Conservation (phyloP, 1,140 invertebrate genomes). For the Papilio aristodemus region DNA sequence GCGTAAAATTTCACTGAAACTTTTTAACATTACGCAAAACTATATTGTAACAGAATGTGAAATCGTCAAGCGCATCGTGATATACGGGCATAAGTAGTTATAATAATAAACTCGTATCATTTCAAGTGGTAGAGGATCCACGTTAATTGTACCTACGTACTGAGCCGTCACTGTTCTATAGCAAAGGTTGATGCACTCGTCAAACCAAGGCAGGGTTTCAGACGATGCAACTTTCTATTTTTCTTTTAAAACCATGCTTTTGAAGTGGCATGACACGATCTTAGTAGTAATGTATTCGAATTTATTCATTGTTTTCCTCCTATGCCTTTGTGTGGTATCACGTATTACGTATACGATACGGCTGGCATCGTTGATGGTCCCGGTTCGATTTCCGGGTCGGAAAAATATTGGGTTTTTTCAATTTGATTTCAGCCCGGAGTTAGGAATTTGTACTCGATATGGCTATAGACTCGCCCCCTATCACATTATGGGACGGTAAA, state of each 20-base stretch:
- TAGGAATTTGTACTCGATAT: too few species aligned
- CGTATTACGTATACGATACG: too few species aligned
- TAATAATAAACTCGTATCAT: conserved; percentile 39
- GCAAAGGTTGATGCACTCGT: conserved; percentile 40
- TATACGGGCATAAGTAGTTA: conserved; percentile 30
- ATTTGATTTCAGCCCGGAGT: too few species aligned
- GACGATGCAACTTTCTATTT: conserved; percentile 17
- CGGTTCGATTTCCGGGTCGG: too few species aligned
- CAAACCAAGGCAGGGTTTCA: conserved; percentile 22
- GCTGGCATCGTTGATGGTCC: too few species aligned
- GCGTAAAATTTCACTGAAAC: neutral
- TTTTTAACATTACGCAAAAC: conserved; percentile 5
- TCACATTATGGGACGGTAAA: too few species aligned
- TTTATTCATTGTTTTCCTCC: neutral
- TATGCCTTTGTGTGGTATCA: too few species aligned
- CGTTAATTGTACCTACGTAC: conserved; percentile 34
- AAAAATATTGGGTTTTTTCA: too few species aligned
- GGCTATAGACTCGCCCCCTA: too few species aligned
- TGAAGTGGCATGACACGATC: neutral
- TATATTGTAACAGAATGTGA: neutral
- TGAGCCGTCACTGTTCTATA: conserved; percentile 23
- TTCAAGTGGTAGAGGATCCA: conserved; percentile 37
- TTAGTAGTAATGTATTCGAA: neutral
- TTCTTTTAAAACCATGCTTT: conserved; percentile 25
- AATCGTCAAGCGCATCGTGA: conserved; percentile 22